Evolutionary conservation across 2,113 vertebrate genomes (phyloP).

Genomic region (Acrocephalus kingi): DNA sequence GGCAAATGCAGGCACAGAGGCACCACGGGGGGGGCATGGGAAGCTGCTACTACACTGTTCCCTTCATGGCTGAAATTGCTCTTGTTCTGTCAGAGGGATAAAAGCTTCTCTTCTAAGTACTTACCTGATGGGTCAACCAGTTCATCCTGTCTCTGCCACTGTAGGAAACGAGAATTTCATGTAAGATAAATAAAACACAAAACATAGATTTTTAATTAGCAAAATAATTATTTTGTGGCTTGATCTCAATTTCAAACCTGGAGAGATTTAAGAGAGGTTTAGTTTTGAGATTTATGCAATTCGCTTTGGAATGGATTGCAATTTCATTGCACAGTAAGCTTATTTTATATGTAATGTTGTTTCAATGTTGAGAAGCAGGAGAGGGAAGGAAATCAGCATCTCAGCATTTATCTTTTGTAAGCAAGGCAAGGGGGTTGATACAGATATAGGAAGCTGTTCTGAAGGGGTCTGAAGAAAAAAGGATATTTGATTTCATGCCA

Average conservation of each 20-base stretch:
- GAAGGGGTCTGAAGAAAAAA: background rate
- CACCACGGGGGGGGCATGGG: background rate
- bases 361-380: background rate
- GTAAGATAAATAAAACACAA: background rate
- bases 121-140: background rate
- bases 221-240: background rate
- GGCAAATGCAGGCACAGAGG: background rate
- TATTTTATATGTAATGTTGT: background rate
- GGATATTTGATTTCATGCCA: background rate
- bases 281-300: background rate
- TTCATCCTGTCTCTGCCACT: background rate
- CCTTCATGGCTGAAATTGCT: background rate
- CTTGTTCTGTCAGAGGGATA: background rate
- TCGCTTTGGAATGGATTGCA: background rate
- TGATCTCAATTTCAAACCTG: background rate
- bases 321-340: background rate
- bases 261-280: background rate
- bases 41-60: background rate
- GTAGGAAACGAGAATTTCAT: background rate
- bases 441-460: background rate
- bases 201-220: background rate
- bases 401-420: background rate
- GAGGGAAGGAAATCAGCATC: background rate
- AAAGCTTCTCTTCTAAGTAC: background rate
- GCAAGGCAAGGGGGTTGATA: background rate